Evolutionary conservation across 2,888 invertebrate genomes (phyloP).

Genomic region (Epicampocera succincta): DNA sequence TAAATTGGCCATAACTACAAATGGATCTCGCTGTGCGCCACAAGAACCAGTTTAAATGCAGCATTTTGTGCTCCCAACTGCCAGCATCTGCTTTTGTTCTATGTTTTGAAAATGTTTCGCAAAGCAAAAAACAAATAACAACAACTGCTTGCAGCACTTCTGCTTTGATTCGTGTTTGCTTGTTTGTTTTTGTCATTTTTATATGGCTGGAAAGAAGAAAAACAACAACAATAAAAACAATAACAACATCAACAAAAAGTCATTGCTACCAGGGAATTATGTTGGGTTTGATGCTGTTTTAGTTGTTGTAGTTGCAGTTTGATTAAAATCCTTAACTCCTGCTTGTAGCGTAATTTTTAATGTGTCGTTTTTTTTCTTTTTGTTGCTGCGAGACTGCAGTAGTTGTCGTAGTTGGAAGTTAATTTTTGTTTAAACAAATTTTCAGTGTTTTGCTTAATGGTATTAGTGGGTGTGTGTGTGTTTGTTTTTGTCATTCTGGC

Average conservation of each 20-base stretch:
- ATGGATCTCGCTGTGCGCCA: too few species aligned
- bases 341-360: conserved; percentile 4
- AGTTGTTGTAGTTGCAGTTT: conserved; percentile 10
- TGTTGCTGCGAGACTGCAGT: not conserved
- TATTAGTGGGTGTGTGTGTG: not conserved
- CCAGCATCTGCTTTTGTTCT: conserved; percentile 1
- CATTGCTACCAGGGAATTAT: conserved; percentile 7
- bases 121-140: too few species aligned
- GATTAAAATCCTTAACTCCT: conserved; percentile 2
- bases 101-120: too few species aligned
- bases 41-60: too few species aligned
- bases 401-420: conserved; percentile 16
- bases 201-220: not conserved
- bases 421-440: conserved; percentile 8
- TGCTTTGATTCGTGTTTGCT: too few species aligned
- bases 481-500: not conserved
- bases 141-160: not conserved
- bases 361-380: not conserved
- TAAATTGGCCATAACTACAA: not conserved
- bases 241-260: conserved; percentile 11
- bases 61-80: not conserved
- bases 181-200: conserved; percentile 5
- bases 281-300: not conserved
- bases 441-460: not conserved
- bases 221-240: not conserved